A percentile compares a stretch with the other conserved stretches of the same genome.
Conservation (phyloP, 2,888 invertebrate genomes). For the Epistrophe grossulariae region DNA sequence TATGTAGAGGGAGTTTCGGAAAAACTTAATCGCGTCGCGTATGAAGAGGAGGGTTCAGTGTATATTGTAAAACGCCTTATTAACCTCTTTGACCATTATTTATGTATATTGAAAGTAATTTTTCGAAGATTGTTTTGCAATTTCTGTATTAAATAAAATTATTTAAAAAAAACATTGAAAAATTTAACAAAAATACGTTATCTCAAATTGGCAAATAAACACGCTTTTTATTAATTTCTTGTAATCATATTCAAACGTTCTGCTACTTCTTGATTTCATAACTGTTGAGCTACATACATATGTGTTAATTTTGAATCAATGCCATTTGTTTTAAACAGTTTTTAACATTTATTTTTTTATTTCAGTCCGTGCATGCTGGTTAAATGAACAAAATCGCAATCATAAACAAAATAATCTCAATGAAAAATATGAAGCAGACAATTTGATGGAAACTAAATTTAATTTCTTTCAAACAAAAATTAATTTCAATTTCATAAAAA, state of each 20-base stretch:
- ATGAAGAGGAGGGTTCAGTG: too few relatives aligned
- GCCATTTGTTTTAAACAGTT: conserved; percentile 18
- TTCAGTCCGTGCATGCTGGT: conserved; percentile 84
- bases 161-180: too few relatives aligned
- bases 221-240: background rate
- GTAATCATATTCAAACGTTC: background rate
- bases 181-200: background rate
- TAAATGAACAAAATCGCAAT: conserved; percentile 78
- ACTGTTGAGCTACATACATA: background rate
- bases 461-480: background rate
- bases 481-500: conserved; percentile 32
- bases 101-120: background rate
- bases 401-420: conserved; percentile 39
- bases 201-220: background rate
- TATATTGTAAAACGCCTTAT: conserved; percentile 15
- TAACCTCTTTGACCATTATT: background rate
- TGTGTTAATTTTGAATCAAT: conserved; percentile 12
- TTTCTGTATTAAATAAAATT: too few relatives aligned
- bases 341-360: conserved; percentile 78
- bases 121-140: background rate
- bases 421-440: conserved; percentile 30
- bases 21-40: too few relatives aligned
- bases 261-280: background rate
- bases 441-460: conserved; percentile 47
- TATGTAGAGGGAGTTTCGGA: too few relatives aligned